Conservation (phyloP, 2,797 vertebrate genomes). For the Melanogrammus aeglefinus region DNA sequence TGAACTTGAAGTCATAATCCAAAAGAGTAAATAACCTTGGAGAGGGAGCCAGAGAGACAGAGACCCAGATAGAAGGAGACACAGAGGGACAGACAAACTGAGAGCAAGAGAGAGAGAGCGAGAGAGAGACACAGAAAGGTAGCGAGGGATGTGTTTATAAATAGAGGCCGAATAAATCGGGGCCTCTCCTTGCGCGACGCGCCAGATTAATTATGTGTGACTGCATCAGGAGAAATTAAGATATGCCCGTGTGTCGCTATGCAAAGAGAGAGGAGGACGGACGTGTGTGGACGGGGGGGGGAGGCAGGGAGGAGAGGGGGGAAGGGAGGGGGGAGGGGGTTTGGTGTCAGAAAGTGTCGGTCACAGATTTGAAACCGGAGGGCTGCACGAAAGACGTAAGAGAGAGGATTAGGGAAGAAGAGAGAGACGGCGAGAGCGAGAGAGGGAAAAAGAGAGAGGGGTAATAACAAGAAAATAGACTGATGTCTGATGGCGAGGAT, state of each 20-base stretch:
- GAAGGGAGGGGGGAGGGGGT: slow-evolving; percentile 12
- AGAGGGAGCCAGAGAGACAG: neutral
- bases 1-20: neutral
- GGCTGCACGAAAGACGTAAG: slow-evolving; percentile 5
- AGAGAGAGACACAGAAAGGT: neutral
- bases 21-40: neutral
- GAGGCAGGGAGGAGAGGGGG: slow-evolving; percentile 16
- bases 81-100: neutral
- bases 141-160: slow-evolving; percentile 27
- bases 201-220: slow-evolving; percentile 57
- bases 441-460: slow-evolving; percentile 7
- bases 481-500: neutral
- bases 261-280: slow-evolving; percentile 19
- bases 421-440: neutral
- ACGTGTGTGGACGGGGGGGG: neutral
- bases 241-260: slow-evolving; percentile 31
- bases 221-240: slow-evolving; percentile 61
- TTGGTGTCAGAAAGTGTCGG: slow-evolving; percentile 29
- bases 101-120: neutral
- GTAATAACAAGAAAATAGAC: neutral
- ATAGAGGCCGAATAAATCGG: slow-evolving; percentile 37
- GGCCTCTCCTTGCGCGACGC: slow-evolving; percentile 34
- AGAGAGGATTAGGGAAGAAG: slow-evolving; percentile 13
- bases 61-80: neutral
- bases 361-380: slow-evolving; percentile 38